A percentile compares a stretch with the other conserved stretches of the same genome.
Evolutionary conservation across 2,113 vertebrate species (phyloP).

Genomic region (Casuarius casuarius): DNA sequence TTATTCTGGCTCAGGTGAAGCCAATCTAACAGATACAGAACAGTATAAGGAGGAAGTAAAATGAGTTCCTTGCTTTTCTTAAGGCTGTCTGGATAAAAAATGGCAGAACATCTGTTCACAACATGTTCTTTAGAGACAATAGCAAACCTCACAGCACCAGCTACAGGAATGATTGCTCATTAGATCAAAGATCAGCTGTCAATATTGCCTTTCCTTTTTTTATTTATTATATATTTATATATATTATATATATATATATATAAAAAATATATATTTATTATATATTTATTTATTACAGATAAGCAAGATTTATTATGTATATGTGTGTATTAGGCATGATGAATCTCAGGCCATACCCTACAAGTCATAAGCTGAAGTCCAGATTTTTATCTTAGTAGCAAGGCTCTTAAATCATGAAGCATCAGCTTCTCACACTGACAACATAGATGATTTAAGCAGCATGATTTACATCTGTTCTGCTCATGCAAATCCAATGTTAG

Average conservation of each 20-base stretch:
- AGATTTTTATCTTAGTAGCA: not conserved
- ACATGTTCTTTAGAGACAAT: not conserved
- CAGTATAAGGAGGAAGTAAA: not conserved
- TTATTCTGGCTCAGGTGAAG: not conserved
- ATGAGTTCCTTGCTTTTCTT: not conserved
- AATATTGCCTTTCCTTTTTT: not conserved
- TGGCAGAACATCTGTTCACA: not conserved
- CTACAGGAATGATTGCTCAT: not conserved
- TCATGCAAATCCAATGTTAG: not conserved
- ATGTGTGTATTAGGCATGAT: not conserved
- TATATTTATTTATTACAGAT: not conserved
- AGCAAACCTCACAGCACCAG: not conserved
- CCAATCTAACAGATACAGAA: not conserved
- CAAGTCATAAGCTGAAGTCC: not conserved
- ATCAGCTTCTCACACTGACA: not conserved
- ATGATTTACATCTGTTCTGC: not conserved
- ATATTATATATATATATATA: too few relatives aligned
- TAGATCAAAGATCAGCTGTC: not conserved
- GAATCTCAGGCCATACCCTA: not conserved
- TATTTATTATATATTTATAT: too few relatives aligned
- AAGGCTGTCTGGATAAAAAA: not conserved
- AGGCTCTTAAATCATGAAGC: not conserved
- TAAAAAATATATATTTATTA: too few relatives aligned
- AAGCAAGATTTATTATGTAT: not conserved
- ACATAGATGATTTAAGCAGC: not conserved